Conservation (phyloP, 2,888 invertebrate species). For the Hydraecia micacea region DNA sequence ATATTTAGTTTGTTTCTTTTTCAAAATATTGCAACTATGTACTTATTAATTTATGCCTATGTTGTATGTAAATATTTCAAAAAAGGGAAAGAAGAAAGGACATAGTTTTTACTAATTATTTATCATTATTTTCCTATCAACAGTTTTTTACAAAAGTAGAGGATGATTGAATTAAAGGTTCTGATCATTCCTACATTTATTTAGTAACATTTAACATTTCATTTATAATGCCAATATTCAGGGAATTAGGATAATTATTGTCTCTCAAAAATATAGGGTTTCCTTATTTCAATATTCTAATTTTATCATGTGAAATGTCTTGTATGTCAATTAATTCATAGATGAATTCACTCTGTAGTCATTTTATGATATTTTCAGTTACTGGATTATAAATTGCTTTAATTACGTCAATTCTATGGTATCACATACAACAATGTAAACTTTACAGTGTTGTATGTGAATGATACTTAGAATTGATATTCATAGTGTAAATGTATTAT, state of each 20-base stretch:
- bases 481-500: background rate
- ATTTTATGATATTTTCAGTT: background rate
- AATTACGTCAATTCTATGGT: background rate
- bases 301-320: conserved; percentile 7
- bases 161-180: too few species aligned
- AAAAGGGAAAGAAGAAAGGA: background rate
- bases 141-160: background rate
- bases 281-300: conserved; percentile 23
- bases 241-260: conserved; percentile 1
- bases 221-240: background rate
- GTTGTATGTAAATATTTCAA: background rate
- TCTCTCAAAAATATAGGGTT: background rate
- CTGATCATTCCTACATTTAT: background rate
- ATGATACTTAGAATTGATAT: background rate
- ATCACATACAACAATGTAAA: background rate
- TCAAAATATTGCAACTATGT: background rate
- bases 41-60: background rate
- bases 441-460: background rate
- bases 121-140: background rate
- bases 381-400: background rate
- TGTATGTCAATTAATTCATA: background rate
- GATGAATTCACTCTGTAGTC: too few species aligned
- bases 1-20: background rate
- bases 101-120: background rate
- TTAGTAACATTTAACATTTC: background rate